phyloP scores from a whole-genome alignment of 2,113 vertebrate genomes.

The Prinia subflava region DNA sequence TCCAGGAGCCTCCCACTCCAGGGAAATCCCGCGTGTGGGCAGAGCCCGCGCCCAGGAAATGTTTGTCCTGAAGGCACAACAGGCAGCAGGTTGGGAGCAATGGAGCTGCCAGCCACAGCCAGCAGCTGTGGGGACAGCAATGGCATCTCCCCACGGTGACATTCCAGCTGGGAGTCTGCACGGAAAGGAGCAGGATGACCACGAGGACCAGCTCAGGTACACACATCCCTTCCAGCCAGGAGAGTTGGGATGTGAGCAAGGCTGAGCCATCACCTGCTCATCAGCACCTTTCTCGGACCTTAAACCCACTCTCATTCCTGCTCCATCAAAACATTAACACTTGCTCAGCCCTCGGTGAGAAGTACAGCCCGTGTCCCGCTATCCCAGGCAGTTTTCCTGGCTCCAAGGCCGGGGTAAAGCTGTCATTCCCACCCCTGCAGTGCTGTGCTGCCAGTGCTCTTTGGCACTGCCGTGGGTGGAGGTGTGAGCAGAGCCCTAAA shows the following conservation, averaged over 20 bases:
- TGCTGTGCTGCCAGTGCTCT: rapidly evolving
- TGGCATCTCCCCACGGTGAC: rapidly evolving
- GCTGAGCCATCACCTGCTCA: neutral
- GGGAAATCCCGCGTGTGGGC: neutral
- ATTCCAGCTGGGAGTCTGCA: neutral
- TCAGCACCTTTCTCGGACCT: neutral
- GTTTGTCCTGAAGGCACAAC: conserved; percentile 15
- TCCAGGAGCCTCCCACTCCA: neutral
- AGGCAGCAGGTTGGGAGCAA: neutral
- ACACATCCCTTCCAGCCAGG: neutral
- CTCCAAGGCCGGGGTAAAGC: neutral
- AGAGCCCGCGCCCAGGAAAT: neutral
- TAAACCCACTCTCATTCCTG: neutral
- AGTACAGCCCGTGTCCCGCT: rapidly evolving
- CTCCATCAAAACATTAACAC: neutral
- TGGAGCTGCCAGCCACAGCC: neutral
- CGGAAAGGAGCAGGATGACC: neutral
- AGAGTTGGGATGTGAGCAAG: neutral
- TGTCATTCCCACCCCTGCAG: neutral
- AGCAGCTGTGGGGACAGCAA: neutral
- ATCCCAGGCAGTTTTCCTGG: neutral
- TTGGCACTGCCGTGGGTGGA: rapidly evolving
- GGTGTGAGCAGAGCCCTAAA: neutral
- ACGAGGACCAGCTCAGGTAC: neutral
- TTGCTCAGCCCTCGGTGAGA: neutral